Percentiles rank a stretch among this genome's conserved stretches.
Conservation (phyloP, 1,140 invertebrate genomes). For the Heterodera carotae region DNA sequence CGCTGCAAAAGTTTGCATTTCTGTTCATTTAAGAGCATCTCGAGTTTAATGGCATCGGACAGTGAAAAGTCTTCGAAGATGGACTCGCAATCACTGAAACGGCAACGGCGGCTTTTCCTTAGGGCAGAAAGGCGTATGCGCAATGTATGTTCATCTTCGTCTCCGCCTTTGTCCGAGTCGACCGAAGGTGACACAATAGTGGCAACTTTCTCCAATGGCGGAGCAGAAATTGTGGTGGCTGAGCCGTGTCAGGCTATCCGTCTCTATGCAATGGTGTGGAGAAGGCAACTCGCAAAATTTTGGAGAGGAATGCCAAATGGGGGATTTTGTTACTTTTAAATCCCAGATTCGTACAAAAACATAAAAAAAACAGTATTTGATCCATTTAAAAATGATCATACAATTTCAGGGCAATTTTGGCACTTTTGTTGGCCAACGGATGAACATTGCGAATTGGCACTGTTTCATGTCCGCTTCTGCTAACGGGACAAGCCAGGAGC, state of each 20-base stretch:
- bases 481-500: background rate
- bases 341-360: too few species aligned
- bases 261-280: background rate
- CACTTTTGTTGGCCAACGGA: slow-evolving; percentile 33
- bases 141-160: background rate
- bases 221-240: background rate
- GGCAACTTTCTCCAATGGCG: background rate
- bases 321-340: too few species aligned
- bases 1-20: too few species aligned
- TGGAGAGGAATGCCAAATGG: too few species aligned
- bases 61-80: too few species aligned
- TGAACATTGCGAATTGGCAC: slow-evolving; percentile 31
- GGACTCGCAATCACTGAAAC: too few species aligned
- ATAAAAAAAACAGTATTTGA: too few species aligned
- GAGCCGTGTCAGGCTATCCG: background rate
- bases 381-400: too few species aligned
- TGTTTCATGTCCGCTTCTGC: slow-evolving; percentile 15
- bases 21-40: too few species aligned
- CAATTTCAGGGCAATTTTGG: slow-evolving; percentile 34
- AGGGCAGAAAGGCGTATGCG: background rate
- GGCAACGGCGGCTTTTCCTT: background rate
- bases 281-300: too few species aligned
- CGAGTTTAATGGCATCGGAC: too few species aligned
- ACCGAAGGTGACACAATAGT: background rate
- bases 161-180: background rate